Evolutionary conservation across 2,797 vertebrate species (phyloP).

Genomic region (Pogonophryne albipinna): DNA sequence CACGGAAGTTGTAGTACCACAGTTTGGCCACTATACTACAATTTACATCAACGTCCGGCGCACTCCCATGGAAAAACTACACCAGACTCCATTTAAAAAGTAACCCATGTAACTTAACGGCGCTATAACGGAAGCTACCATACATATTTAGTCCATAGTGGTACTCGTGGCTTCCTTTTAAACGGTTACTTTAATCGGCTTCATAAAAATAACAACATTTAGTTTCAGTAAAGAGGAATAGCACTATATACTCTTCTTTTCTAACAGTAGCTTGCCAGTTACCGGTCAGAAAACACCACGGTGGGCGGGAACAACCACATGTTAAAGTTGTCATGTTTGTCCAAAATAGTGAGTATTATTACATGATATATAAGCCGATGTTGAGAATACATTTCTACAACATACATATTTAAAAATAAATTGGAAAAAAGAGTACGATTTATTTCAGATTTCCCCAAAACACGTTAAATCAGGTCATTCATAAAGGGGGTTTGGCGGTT

Average conservation of each 20-base stretch:
- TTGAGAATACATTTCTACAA: rapidly evolving
- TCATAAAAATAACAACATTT: not conserved
- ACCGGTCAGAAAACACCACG: too few species aligned
- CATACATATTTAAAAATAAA: rapidly evolving
- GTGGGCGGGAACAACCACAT: slow-evolving; percentile 21
- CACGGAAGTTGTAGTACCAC: too few species aligned
- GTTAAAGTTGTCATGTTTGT: slow-evolving; percentile 9
- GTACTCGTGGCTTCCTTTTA: not conserved
- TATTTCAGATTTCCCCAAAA: rapidly evolving
- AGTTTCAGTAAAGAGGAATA: not conserved
- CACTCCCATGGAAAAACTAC: not conserved
- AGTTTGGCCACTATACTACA: too few species aligned
- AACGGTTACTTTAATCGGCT: not conserved
- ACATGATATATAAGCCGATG: not conserved
- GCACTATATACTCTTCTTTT: not conserved
- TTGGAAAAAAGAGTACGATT: rapidly evolving
- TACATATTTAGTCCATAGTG: too few species aligned
- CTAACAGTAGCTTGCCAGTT: not conserved
- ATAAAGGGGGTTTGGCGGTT: not conserved
- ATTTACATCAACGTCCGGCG: too few species aligned
- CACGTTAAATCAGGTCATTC: rapidly evolving
- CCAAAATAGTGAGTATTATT: not conserved
- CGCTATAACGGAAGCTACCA: not conserved
- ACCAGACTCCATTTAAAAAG: slow-evolving; percentile 41
- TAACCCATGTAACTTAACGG: not conserved